Evolutionary conservation across 23 tunicate genomes (phyloP).

Genomic region (Diplosoma virens): DNA sequence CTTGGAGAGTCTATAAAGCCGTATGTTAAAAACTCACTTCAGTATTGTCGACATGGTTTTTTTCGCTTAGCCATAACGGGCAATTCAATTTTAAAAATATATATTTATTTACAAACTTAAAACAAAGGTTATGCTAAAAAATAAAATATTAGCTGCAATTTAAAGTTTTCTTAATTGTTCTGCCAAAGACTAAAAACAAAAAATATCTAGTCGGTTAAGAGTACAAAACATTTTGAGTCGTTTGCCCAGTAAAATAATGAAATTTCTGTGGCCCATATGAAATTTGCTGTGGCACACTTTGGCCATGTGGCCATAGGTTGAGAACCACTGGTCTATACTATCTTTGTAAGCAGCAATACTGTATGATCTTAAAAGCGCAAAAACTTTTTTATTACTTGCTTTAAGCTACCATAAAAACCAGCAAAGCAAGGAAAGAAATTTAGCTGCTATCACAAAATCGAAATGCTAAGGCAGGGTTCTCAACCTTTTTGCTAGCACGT

Average conservation of each 20-base stretch:
- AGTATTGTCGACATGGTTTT: not conserved
- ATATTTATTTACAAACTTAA: not conserved
- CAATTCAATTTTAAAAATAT: not conserved
- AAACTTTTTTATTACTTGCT: too few species aligned
- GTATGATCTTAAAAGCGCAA: too few species aligned
- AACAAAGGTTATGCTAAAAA: not conserved
- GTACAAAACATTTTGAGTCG: not conserved
- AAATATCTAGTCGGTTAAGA: not conserved
- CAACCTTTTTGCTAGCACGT: too few species aligned
- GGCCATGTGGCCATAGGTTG: not conserved
- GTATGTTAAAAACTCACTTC: not conserved
- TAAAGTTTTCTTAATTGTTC: not conserved
- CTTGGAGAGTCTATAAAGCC: not conserved
- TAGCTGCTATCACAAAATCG: too few species aligned
- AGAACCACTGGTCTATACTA: not conserved
- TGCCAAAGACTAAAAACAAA: not conserved
- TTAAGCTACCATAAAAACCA: too few species aligned
- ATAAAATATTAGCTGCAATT: not conserved
- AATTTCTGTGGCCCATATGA: not conserved
- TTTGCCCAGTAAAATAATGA: not conserved
- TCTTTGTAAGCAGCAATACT: too few species aligned
- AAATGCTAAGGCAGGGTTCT: too few species aligned
- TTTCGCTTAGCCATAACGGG: not conserved
- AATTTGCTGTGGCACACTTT: not conserved
- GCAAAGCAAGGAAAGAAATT: too few species aligned